Evolutionary conservation across 2,888 invertebrate genomes (phyloP).

Genomic region (Scaptomyza cyrtandrae): DNA sequence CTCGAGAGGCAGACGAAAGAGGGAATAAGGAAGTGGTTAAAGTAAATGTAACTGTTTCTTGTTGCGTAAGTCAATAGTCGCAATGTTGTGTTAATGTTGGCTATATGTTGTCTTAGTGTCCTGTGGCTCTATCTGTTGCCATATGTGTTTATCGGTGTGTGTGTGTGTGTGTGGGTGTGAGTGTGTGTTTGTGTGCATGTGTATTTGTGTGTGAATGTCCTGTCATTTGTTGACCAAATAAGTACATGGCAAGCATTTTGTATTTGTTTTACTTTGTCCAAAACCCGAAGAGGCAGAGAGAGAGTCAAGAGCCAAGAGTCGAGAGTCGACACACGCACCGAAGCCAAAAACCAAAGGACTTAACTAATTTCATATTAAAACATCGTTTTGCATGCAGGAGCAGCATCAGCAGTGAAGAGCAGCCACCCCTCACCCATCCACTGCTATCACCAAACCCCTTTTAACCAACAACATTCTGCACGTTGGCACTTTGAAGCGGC

Average conservation of each 20-base stretch:
- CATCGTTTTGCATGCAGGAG: constrained; percentile 81
- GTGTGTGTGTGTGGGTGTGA: constrained; percentile 22
- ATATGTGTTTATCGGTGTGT: constrained; percentile 7
- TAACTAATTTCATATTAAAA: constrained; percentile 81
- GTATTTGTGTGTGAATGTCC: constrained; percentile 58
- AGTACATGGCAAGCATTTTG: constrained; percentile 81
- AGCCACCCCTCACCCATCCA: neutral
- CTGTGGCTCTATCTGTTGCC: constrained; percentile 14
- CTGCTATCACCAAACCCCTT: neutral
- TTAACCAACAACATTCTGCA: constrained; percentile 35
- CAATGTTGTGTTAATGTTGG: constrained; percentile 80
- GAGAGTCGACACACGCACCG: constrained; percentile 59
- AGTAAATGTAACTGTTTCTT: constrained; percentile 68
- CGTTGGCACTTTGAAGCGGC: constrained; percentile 60
- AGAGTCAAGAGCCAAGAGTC: constrained; percentile 3
- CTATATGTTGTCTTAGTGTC: constrained; percentile 63
- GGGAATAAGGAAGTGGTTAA: constrained; percentile 8
- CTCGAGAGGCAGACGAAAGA: constrained; percentile 2
- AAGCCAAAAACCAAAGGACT: constrained; percentile 77
- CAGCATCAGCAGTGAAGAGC: constrained; percentile 43
- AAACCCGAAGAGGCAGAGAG: constrained; percentile 1
- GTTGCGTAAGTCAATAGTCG: constrained; percentile 77
- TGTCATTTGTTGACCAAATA: constrained; percentile 82
- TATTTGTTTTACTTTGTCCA: constrained; percentile 74
- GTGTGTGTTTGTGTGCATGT: constrained; percentile 19